Evolutionary conservation across 2,888 invertebrate species (phyloP).

Genomic region (Watsonalla binaria): DNA sequence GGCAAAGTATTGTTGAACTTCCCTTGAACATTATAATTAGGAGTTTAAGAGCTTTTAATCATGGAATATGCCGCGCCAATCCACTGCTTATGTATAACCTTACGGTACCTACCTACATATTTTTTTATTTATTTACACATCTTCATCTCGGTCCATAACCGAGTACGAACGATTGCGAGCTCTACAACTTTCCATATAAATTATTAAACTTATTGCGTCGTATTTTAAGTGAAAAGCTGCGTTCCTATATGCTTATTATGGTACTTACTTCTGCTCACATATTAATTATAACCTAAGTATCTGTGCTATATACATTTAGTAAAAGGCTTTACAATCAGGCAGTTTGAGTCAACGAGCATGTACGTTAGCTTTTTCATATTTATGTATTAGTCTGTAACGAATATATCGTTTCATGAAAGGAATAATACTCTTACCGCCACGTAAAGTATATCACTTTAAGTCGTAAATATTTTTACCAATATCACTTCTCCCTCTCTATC

Average conservation of each 20-base stretch:
- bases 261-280: too few relatives aligned
- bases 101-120: neutral
- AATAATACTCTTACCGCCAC: constrained; percentile 71
- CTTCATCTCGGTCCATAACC: neutral
- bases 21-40: constrained; percentile 54
- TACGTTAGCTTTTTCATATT: constrained; percentile 34
- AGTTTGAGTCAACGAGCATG: too few relatives aligned
- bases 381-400: constrained; percentile 40
- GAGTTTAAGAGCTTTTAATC: constrained; percentile 54
- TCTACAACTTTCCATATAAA: too few relatives aligned
- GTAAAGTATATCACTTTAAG: constrained; percentile 69
- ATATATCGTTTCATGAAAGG: constrained; percentile 52
- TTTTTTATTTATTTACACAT: neutral
- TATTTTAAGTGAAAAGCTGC: constrained; percentile 2
- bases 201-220: neutral
- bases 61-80: constrained; percentile 43
- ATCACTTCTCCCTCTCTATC: constrained; percentile 39
- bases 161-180: too few relatives aligned
- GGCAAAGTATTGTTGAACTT: constrained; percentile 60
- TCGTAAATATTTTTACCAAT: constrained; percentile 68
- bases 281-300: constrained; percentile 5
- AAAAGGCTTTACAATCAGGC: too few relatives aligned
- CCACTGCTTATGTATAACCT: constrained; percentile 22
- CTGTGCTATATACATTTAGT: too few relatives aligned
- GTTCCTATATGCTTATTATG: too few relatives aligned